A percentile compares a stretch with the other conserved stretches of the same genome.
phyloP scores from a whole-genome alignment of 2,113 vertebrate species.

The Perca fluviatilis region DNA sequence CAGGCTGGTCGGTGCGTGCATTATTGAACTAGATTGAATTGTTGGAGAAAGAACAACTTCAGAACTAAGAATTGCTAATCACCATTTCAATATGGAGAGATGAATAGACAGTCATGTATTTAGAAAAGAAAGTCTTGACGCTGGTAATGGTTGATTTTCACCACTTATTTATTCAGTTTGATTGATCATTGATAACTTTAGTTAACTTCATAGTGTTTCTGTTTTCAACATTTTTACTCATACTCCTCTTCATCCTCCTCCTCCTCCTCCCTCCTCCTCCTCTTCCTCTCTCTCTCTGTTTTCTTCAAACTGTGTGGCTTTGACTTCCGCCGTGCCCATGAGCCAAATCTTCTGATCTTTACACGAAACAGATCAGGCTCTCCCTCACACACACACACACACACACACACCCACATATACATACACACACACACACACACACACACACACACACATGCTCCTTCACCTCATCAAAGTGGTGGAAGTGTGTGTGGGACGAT shows the following conservation, averaged over 20 bases:
- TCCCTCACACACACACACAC: constrained; percentile 66
- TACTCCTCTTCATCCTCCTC: constrained; percentile 33
- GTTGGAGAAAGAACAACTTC: not conserved
- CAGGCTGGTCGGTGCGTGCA: not conserved
- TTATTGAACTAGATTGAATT: not conserved
- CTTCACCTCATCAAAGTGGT: constrained; percentile 89
- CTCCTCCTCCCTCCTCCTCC: constrained; percentile 20
- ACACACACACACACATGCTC: constrained; percentile 54
- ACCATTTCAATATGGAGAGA: not conserved
- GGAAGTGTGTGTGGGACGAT: constrained; percentile 92
- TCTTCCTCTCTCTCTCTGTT: constrained; percentile 41
- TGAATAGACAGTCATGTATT: not conserved
- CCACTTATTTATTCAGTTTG: not conserved
- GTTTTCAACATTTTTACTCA: constrained; percentile 17
- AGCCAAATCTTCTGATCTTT: constrained; percentile 85
- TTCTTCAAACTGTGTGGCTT: constrained; percentile 76
- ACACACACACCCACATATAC: constrained; percentile 37
- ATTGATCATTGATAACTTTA: not conserved
- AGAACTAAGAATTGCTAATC: not conserved
- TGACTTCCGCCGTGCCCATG: constrained; percentile 85
- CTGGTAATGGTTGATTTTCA: not conserved
- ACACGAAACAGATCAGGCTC: constrained; percentile 84
- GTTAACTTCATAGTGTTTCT: not conserved
- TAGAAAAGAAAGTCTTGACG: not conserved
- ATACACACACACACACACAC: constrained; percentile 51